Evolutionary conservation across 2,888 invertebrate species (phyloP).

Genomic region (Hermaeophaga mercurialis): DNA sequence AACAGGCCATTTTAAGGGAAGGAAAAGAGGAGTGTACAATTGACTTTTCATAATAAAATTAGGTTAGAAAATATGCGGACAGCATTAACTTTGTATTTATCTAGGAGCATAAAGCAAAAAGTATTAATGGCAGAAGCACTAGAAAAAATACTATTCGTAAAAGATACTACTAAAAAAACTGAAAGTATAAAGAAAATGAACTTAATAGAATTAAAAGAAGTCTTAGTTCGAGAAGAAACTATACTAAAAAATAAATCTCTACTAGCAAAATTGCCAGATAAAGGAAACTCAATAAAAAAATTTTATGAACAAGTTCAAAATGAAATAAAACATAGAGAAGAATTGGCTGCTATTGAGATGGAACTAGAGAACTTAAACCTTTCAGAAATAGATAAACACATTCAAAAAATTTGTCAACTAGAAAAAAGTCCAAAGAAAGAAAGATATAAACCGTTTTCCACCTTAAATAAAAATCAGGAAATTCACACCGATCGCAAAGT

Average conservation of each 20-base stretch:
- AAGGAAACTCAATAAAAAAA: constrained; percentile 34
- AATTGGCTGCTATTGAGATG: constrained; percentile 27
- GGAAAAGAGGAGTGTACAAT: too few relatives aligned
- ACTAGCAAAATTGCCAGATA: constrained; percentile 35
- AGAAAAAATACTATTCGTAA: not conserved
- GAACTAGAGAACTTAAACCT: constrained; percentile 28
- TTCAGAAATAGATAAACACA: constrained; percentile 32
- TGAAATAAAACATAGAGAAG: constrained; percentile 31
- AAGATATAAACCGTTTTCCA: constrained; percentile 39
- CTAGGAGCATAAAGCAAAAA: too few relatives aligned
- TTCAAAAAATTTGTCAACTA: constrained; percentile 34
- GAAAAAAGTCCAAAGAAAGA: constrained; percentile 36
- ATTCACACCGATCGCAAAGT: constrained; percentile 30
- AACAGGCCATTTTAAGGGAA: too few relatives aligned
- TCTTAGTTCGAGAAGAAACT: constrained; percentile 31
- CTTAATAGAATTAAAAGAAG: constrained; percentile 34
- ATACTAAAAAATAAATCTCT: constrained; percentile 35
- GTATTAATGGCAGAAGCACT: constrained; percentile 1
- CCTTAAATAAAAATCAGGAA: constrained; percentile 30
- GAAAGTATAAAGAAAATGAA: constrained; percentile 26
- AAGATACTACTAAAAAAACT: constrained; percentile 12
- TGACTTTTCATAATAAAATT: too few relatives aligned
- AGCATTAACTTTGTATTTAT: too few relatives aligned
- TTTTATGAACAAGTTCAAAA: constrained; percentile 29
- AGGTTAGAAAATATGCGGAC: too few relatives aligned